These are phyloP conservation scores for Setophaga coronata DNA, from an alignment of 2,113 vertebrate genomes.

Conservation along the genomic window DNA sequence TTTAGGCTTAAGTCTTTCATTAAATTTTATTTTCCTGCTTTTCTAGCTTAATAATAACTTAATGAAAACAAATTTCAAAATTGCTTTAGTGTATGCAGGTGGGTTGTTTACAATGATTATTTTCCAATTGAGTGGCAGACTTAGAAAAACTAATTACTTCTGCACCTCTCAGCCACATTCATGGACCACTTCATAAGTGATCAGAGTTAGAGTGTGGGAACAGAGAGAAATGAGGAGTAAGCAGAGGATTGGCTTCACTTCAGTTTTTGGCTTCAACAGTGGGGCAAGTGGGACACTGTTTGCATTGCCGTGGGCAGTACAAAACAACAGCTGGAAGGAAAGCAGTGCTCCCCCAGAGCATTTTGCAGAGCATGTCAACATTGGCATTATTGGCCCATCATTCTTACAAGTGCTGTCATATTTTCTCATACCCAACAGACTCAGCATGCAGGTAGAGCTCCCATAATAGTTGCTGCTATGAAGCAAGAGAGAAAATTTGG, in stretches of 20 bases:
- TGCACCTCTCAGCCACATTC: neutral
- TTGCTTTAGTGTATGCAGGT: neutral
- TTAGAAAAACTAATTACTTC: neutral
- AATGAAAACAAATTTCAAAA: neutral
- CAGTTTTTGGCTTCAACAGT: neutral
- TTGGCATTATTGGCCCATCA: neutral
- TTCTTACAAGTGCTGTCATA: neutral
- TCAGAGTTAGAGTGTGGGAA: neutral
- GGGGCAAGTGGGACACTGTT: neutral
- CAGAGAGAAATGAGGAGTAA: neutral
- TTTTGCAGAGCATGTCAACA: neutral
- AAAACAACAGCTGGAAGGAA: neutral
- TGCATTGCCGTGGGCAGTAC: rapidly evolving
- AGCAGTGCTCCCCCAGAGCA: neutral
- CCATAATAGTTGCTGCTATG: neutral
- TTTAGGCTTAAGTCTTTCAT: neutral
- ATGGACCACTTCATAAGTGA: neutral
- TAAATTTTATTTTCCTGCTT: neutral
- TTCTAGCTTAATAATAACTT: neutral
- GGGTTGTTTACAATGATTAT: neutral
- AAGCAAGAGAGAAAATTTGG: neutral
- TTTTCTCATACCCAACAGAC: neutral
- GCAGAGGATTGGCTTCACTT: neutral
- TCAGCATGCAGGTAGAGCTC: neutral
- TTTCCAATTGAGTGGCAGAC: neutral